Evolutionary conservation across 2,888 invertebrate genomes (phyloP).

Genomic region (Eristalinus aeneus): DNA sequence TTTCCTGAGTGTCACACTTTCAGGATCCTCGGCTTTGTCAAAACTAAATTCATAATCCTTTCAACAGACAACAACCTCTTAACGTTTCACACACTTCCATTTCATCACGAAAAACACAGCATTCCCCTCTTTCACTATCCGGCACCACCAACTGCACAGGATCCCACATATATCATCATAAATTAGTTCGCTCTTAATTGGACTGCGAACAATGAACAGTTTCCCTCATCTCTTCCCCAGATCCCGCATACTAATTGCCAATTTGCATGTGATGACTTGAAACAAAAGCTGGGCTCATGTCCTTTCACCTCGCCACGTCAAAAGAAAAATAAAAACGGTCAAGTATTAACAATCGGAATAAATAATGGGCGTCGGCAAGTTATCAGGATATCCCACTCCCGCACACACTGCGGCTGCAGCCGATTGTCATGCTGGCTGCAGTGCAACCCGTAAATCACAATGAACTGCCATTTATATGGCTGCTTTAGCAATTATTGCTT

Average conservation of each 20-base stretch:
- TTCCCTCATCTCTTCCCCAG: background rate
- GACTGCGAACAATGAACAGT: constrained; percentile 3
- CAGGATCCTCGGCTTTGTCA: no score
- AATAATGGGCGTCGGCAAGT: background rate
- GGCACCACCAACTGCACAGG: background rate
- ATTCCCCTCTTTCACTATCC: background rate
- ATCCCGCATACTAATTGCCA: background rate
- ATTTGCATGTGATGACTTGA: background rate
- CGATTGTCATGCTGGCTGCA: background rate
- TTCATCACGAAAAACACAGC: background rate
- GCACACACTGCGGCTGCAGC: background rate
- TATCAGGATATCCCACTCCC: background rate
- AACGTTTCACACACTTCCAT: no score
- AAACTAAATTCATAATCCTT: no score
- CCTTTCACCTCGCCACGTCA: background rate
- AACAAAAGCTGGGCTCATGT: background rate
- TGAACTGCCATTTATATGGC: constrained; percentile 20
- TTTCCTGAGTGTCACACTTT: no score
- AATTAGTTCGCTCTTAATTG: constrained; percentile 4
- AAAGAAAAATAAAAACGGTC: background rate
- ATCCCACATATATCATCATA: constrained; percentile 2
- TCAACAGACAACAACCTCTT: no score
- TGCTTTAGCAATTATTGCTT: constrained; percentile 23
- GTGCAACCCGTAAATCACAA: background rate
- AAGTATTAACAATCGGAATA: background rate